These are phyloP conservation scores for Sphaeramia orbicularis DNA, from an alignment of 2,797 vertebrate genomes.

Conservation along the genomic window DNA sequence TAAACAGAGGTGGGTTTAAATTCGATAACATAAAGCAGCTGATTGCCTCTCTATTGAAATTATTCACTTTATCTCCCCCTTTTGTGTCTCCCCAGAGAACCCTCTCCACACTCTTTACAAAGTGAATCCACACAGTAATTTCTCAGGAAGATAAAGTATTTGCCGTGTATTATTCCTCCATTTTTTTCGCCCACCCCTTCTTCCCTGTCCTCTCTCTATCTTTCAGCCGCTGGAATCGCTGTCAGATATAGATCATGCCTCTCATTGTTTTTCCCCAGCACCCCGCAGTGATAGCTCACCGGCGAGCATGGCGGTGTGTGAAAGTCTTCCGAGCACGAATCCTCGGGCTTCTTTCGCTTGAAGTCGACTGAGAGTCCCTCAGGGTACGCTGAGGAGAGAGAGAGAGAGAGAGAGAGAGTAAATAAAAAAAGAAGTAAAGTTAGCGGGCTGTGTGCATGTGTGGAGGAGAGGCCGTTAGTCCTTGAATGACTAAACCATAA, in stretches of 20 bases:
- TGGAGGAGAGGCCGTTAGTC: background rate
- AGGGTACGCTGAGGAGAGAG: conserved; percentile 8
- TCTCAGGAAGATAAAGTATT: conserved; percentile 63
- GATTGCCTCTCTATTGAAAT: conserved; percentile 43
- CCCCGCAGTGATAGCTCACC: conserved; percentile 42
- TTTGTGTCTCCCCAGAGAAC: conserved; percentile 34
- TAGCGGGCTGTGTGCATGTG: conserved; percentile 6
- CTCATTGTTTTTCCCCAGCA: conserved; percentile 56
- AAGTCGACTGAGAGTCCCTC: conserved; percentile 33
- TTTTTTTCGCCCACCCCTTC: background rate
- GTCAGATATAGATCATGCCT: conserved; percentile 61
- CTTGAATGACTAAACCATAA: conserved; percentile 6
- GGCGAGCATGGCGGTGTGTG: conserved; percentile 8
- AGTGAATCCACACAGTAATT: conserved; percentile 51
- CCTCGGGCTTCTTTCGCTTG: conserved; percentile 34
- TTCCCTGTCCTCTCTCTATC: conserved; percentile 24
- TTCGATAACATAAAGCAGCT: conserved; percentile 29
- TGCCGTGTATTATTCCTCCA: conserved; percentile 40
- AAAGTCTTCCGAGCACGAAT: conserved; percentile 18
- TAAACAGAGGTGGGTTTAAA: conserved; percentile 31
- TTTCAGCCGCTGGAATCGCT: conserved; percentile 40
- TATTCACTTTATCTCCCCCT: conserved; percentile 37
- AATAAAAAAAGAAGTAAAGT: conserved; percentile 19
- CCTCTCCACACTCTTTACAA: conserved; percentile 26
- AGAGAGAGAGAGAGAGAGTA: conserved; percentile 11